Conservation (phyloP, 2,113 vertebrate genomes). For the Salvelinus alpinus region DNA sequence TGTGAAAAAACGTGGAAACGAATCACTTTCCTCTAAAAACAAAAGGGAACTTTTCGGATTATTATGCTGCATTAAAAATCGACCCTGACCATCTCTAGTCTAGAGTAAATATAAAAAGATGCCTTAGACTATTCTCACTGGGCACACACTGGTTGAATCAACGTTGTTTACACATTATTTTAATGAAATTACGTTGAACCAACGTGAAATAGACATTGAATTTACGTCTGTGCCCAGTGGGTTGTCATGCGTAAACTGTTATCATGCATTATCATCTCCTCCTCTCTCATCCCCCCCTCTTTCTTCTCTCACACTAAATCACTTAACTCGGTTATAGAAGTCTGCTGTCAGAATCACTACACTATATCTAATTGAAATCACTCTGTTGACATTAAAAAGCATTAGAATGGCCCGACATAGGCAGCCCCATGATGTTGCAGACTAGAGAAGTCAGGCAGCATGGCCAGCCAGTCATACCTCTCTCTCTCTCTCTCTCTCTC, state of each 20-base stretch:
- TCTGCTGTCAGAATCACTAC: slow-evolving; percentile 17
- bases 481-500: slow-evolving; percentile 29
- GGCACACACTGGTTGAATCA: no score
- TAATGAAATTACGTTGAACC: no score
- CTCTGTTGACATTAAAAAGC: not conserved
- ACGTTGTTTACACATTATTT: no score
- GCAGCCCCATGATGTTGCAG: slow-evolving; percentile 30
- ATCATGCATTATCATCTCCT: slow-evolving; percentile 26
- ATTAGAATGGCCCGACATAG: not conserved
- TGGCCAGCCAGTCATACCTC: slow-evolving; percentile 28
- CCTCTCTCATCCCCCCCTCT: not conserved
- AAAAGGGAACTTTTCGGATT: not conserved
- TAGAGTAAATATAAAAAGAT: no score
- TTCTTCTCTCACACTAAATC: slow-evolving; percentile 21
- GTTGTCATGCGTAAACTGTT: not conserved
- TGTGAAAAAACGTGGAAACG: no score
- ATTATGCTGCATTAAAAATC: no score
- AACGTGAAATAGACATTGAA: no score
- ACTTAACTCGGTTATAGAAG: slow-evolving; percentile 34
- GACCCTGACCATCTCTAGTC: no score
- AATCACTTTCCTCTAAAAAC: not conserved
- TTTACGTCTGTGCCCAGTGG: no score
- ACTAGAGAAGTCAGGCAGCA: not conserved
- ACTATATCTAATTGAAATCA: not conserved
- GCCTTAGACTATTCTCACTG: no score